Evolutionary conservation across 2,888 invertebrate genomes (phyloP).

Genomic region (Dolomedes plantarius): DNA sequence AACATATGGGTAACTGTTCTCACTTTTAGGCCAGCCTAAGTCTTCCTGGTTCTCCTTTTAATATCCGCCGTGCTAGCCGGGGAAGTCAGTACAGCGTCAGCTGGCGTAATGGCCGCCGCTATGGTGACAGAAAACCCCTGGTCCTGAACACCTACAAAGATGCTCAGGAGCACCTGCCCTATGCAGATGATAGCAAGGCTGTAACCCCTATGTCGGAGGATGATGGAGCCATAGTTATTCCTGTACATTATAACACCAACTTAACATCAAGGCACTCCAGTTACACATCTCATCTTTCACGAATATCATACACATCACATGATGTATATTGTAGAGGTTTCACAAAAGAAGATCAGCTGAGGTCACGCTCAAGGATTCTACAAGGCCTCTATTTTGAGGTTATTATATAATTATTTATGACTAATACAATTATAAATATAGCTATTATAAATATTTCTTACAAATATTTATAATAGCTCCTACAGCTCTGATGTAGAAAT

Average conservation of each 20-base stretch:
- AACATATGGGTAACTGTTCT: constrained; percentile 45
- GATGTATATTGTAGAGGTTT: constrained; percentile 84
- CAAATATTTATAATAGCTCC: too few species aligned
- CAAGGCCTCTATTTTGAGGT: constrained; percentile 71
- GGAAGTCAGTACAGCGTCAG: constrained; percentile 87
- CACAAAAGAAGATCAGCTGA: constrained; percentile 90
- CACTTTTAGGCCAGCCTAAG: constrained; percentile 88
- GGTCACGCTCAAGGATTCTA: constrained; percentile 77
- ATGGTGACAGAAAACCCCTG: constrained; percentile 92
- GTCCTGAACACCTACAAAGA: constrained; percentile 91
- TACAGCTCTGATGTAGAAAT: too few species aligned
- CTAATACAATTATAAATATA: too few species aligned
- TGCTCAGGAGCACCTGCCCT: constrained; percentile 89
- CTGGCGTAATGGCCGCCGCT: constrained; percentile 83
- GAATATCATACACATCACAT: constrained; percentile 95
- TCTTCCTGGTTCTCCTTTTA: constrained; percentile 97
- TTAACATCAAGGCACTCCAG: constrained; percentile 93
- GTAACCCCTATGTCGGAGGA: constrained; percentile 99
- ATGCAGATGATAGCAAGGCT: constrained; percentile 97
- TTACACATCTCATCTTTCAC: constrained; percentile 84
- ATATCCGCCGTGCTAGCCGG: constrained; percentile 90
- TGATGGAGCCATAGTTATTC: constrained; percentile 95
- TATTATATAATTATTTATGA: constrained; percentile 5
- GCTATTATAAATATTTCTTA: too few species aligned
- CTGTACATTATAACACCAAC: constrained; percentile 86